These are phyloP conservation scores for Molossus molossus DNA, from an alignment of 2,797 vertebrate species.

Conservation along the genomic window DNA sequence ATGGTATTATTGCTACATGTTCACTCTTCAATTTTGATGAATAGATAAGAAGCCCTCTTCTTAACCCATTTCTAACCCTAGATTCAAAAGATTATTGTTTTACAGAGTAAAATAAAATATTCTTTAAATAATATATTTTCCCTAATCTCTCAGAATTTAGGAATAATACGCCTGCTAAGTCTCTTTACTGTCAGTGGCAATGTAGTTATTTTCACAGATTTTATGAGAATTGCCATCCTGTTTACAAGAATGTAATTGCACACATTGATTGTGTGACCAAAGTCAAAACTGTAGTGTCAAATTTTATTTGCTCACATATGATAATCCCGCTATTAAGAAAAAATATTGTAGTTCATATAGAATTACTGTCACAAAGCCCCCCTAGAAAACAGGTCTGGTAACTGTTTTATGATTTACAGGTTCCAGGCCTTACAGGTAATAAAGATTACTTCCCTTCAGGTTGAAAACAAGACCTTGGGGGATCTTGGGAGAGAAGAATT, in stretches of 20 bases:
- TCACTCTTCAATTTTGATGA: not conserved
- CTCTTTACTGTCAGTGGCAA: not conserved
- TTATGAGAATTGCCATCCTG: not conserved
- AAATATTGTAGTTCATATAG: not conserved
- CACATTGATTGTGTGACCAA: not conserved
- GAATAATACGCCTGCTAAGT: not conserved
- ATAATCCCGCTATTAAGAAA: not conserved
- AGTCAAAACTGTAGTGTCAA: not conserved
- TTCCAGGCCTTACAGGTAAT: not conserved
- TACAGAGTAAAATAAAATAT: constrained; percentile 1
- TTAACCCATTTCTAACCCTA: not conserved
- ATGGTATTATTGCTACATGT: not conserved
- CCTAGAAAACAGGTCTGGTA: not conserved
- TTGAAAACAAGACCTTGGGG: not conserved
- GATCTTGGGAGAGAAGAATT: not conserved
- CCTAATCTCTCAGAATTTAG: not conserved
- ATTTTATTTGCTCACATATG: constrained; percentile 17
- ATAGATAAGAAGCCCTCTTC: not conserved
- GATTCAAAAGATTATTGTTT: not conserved
- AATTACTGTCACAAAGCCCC: not conserved
- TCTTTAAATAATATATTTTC: not conserved
- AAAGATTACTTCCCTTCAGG: not conserved
- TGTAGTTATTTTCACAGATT: not conserved
- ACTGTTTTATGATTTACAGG: not conserved
- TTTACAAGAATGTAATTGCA: not conserved